These are phyloP conservation scores for Thera obeliscata DNA, from an alignment of 2,888 invertebrate genomes.

Conservation along the genomic window DNA sequence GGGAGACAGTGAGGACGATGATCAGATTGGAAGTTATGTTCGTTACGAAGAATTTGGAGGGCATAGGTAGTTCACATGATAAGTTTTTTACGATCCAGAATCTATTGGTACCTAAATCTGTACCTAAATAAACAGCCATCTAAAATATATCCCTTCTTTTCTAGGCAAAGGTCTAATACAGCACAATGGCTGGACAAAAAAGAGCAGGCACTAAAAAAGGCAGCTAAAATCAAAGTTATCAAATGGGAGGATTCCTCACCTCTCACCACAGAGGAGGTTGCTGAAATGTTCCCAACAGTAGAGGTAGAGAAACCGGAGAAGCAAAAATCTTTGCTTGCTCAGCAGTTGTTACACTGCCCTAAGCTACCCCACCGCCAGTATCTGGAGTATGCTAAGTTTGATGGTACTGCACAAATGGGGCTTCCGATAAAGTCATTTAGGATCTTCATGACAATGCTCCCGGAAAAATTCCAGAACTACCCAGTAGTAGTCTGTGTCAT, in stretches of 20 bases:
- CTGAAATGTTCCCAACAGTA: slow-evolving; percentile 83
- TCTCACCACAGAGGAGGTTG: slow-evolving; percentile 83
- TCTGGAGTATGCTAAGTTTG: slow-evolving; percentile 95
- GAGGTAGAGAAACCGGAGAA: slow-evolving; percentile 63
- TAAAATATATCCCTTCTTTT: slow-evolving; percentile 8
- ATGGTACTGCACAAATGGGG: slow-evolving; percentile 93
- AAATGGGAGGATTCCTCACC: slow-evolving; percentile 87
- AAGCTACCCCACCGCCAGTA: slow-evolving; percentile 93
- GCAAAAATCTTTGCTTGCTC: slow-evolving; percentile 87
- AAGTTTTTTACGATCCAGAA: neutral
- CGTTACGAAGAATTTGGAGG: slow-evolving; percentile 87
- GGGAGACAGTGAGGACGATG: slow-evolving; percentile 92
- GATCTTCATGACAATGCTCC: slow-evolving; percentile 95
- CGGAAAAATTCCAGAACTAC: slow-evolving; percentile 91
- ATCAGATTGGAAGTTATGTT: slow-evolving; percentile 88
- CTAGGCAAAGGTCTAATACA: slow-evolving; percentile 91
- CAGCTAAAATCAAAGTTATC: slow-evolving; percentile 89
- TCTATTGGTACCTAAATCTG: neutral
- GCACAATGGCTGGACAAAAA: slow-evolving; percentile 95
- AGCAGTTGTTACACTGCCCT: slow-evolving; percentile 90
- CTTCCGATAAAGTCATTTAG: slow-evolving; percentile 92
- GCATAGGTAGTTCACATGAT: slow-evolving; percentile 62
- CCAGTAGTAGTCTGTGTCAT: slow-evolving; percentile 93
- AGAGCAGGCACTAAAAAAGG: slow-evolving; percentile 92
- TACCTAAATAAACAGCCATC: neutral